Conservation (phyloP, 1,140 invertebrate species). For the Lerema accius region DNA sequence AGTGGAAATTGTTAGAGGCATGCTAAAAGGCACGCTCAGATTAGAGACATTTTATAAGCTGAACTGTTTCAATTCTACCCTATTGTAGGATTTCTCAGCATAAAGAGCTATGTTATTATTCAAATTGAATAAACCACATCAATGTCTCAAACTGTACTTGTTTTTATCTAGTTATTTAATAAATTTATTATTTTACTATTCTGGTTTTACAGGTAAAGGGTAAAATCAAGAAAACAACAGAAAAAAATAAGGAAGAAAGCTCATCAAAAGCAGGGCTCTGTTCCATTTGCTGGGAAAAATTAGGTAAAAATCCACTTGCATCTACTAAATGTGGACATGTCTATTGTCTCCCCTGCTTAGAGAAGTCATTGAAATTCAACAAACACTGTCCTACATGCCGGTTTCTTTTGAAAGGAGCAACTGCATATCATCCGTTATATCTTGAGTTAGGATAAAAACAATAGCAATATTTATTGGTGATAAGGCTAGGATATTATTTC, state of each 20-base stretch:
- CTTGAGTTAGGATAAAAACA: conserved; percentile 35
- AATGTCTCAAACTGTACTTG: no score
- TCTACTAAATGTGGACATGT: conserved; percentile 75
- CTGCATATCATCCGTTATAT: conserved; percentile 61
- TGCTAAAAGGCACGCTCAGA: no score
- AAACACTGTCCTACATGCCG: conserved; percentile 64
- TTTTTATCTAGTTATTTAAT: no score
- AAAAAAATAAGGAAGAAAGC: conserved; percentile 18
- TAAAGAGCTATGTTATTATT: no score
- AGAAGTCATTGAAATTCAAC: conserved; percentile 44
- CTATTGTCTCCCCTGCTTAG: conserved; percentile 57
- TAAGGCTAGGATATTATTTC: no score
- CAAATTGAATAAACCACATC: no score
- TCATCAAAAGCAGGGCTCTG: conserved; percentile 47
- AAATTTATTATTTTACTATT: conserved; percentile 1
- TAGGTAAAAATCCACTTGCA: conserved; percentile 55
- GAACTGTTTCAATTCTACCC: no score
- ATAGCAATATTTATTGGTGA: no score
- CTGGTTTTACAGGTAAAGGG: conserved; percentile 16
- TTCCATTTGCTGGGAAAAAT: conserved; percentile 63
- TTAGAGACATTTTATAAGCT: no score
- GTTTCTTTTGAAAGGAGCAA: conserved; percentile 45
- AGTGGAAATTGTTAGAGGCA: no score
- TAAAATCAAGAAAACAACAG: not conserved
- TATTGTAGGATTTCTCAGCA: no score